phyloP scores from a whole-genome alignment of 2,113 vertebrate species.

The Callorhinus ursinus region DNA sequence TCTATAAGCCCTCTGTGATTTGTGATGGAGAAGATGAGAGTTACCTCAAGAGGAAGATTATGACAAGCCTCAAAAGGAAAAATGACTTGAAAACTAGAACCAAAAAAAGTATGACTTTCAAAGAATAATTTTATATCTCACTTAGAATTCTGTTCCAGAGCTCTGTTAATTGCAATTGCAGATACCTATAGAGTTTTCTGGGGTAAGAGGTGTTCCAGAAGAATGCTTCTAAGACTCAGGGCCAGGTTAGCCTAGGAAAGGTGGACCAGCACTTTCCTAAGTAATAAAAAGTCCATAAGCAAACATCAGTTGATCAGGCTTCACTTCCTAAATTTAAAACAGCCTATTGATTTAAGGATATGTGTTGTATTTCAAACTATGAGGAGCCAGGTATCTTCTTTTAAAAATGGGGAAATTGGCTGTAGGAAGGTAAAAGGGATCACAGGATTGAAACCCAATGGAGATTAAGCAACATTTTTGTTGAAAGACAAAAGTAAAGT shows the following conservation, averaged over 20 bases:
- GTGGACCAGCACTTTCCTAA: not conserved
- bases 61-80: not conserved
- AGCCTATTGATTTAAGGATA: conserved; percentile 47
- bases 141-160: not conserved
- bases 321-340: conserved; percentile 54
- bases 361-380: conserved; percentile 53
- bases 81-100: not conserved
- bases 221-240: not conserved
- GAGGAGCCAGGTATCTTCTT: not conserved
- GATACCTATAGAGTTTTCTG: not conserved
- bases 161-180: conserved; percentile 19
- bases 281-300: conserved; percentile 35
- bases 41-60: not conserved
- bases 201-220: accelerated
- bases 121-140: conserved; percentile 20
- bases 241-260: conserved; percentile 30
- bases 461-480: conserved; percentile 68
- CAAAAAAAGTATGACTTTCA: not conserved
- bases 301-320: not conserved
- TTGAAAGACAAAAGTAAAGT: conserved; percentile 72
- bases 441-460: conserved; percentile 41
- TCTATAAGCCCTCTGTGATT: not conserved
- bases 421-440: conserved; percentile 42
- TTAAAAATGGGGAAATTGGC: not conserved
- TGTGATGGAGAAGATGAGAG: not conserved